phyloP scores from a whole-genome alignment of 2,888 invertebrate genomes.

The Rhingia rostrata region DNA sequence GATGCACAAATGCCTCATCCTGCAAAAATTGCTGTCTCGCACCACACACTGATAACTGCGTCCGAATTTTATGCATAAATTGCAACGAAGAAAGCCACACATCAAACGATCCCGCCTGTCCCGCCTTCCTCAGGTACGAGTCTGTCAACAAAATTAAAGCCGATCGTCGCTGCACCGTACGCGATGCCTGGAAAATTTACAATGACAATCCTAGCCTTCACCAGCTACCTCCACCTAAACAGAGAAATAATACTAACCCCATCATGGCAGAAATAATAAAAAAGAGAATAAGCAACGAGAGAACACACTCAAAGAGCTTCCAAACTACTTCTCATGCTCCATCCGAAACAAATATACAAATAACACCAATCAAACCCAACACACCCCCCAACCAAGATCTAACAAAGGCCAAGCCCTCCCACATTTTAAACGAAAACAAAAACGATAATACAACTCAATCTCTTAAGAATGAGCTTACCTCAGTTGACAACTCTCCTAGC shows the following conservation, averaged over 20 bases:
- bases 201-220: slow-evolving; percentile 39
- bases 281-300: not conserved
- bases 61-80: slow-evolving; percentile 48
- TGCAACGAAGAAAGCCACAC: slow-evolving; percentile 59
- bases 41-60: slow-evolving; percentile 37
- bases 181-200: slow-evolving; percentile 59
- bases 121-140: slow-evolving; percentile 56
- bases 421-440: no score
- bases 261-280: slow-evolving; percentile 14
- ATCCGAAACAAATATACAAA: no score
- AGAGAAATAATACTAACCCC: not conserved
- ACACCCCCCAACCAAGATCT: no score
- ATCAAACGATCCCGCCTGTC: slow-evolving; percentile 44
- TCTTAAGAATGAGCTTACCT: no score
- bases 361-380: no score
- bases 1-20: slow-evolving; percentile 16
- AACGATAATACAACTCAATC: no score
- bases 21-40: slow-evolving; percentile 52
- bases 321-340: no score
- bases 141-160: slow-evolving; percentile 68
- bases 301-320: no score
- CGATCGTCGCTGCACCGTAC: slow-evolving; percentile 48
- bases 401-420: no score
- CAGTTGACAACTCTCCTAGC: no score
- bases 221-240: slow-evolving; percentile 1